Evolutionary conservation across 2,888 invertebrate species (phyloP).

Genomic region (Leistus spinibarbis): DNA sequence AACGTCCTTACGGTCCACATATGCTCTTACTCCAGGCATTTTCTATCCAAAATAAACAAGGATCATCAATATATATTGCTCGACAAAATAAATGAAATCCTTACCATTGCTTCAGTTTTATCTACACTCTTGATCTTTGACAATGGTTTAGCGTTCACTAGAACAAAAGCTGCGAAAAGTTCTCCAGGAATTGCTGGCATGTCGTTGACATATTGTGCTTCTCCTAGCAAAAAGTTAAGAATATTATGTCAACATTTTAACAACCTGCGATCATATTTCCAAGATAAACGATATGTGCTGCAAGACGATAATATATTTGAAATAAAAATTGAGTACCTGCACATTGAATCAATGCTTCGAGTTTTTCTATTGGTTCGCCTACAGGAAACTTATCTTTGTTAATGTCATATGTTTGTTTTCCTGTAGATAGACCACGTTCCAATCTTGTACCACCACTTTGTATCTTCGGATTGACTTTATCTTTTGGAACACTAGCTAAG

Average conservation of each 20-base stretch:
- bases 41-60: too few species aligned
- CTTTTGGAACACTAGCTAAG: slow-evolving; percentile 57
- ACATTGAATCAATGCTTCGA: slow-evolving; percentile 65
- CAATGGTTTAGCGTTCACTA: slow-evolving; percentile 62
- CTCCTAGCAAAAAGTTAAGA: slow-evolving; percentile 61
- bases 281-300: too few species aligned
- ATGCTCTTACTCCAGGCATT: slow-evolving; percentile 54
- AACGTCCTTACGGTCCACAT: slow-evolving; percentile 54
- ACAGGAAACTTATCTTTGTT: slow-evolving; percentile 67
- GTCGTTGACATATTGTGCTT: slow-evolving; percentile 80
- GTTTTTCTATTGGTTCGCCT: slow-evolving; percentile 67
- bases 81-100: too few species aligned
- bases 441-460: slow-evolving; percentile 60
- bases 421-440: slow-evolving; percentile 63
- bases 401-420: slow-evolving; percentile 65
- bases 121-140: slow-evolving; percentile 69
- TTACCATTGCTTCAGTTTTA: slow-evolving; percentile 69
- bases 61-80: too few species aligned
- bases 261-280: too few species aligned
- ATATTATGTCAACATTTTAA: too few species aligned
- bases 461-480: slow-evolving; percentile 51
- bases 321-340: slow-evolving; percentile 54
- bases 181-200: slow-evolving; percentile 69
- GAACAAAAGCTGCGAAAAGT: slow-evolving; percentile 74
- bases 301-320: not conserved